phyloP scores from a whole-genome alignment of 2,797 vertebrate genomes.

The Champsocephalus gunnari region DNA sequence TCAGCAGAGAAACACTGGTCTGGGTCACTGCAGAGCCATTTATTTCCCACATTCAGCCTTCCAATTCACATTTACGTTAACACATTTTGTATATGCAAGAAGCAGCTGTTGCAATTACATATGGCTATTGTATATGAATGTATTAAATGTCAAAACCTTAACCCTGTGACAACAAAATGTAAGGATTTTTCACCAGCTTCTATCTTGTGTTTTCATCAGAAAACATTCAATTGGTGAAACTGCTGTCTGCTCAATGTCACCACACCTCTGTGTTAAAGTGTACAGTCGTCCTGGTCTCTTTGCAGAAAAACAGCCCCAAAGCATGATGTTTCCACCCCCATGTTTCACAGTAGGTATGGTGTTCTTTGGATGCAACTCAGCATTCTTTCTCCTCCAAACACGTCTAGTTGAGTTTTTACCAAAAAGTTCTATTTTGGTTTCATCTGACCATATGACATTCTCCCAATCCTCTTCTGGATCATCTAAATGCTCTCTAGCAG shows the following conservation, averaged over 20 bases:
- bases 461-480: no score
- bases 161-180: not conserved
- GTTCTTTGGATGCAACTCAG: no score
- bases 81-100: constrained; percentile 9
- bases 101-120: not conserved
- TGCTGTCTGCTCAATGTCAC: constrained; percentile 61
- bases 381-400: no score
- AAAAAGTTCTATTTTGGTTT: no score
- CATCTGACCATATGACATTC: no score
- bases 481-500: no score
- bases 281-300: no score
- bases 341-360: no score
- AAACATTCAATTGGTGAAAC: constrained; percentile 39
- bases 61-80: not conserved
- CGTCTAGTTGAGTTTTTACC: no score
- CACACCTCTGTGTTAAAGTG: constrained; percentile 21
- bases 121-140: not conserved
- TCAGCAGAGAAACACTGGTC: constrained; percentile 38
- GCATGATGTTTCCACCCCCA: no score
- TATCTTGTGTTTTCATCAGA: not conserved
- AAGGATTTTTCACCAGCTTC: not conserved
- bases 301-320: no score
- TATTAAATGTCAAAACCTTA: not conserved
- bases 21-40: constrained; percentile 53
- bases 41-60: constrained; percentile 27